These are phyloP conservation scores for Phorcus lineatus DNA, from an alignment of 2,888 invertebrate species.

Conservation along the genomic window DNA sequence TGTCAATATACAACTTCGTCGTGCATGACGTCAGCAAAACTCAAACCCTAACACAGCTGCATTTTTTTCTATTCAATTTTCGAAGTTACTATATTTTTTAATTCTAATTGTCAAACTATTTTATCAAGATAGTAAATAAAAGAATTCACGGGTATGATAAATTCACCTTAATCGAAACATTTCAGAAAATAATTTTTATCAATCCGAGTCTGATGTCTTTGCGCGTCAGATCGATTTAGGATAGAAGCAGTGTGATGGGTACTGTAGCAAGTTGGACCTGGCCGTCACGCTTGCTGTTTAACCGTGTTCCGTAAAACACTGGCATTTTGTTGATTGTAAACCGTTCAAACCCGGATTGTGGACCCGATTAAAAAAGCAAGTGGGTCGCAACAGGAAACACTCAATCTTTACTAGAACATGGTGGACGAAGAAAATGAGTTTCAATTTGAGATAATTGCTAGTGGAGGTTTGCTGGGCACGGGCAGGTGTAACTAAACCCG, in stretches of 20 bases:
- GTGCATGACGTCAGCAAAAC: not conserved
- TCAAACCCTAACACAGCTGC: too few species aligned
- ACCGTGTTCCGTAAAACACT: constrained; percentile 6
- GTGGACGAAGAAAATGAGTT: constrained; percentile 37
- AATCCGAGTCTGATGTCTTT: too few species aligned
- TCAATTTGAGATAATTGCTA: constrained; percentile 41
- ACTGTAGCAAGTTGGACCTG: too few species aligned
- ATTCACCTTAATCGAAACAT: too few species aligned
- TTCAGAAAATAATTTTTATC: too few species aligned
- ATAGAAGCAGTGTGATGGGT: too few species aligned
- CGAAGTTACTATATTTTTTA: too few species aligned
- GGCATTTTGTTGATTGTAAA: constrained; percentile 2
- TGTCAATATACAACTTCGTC: constrained; percentile 32
- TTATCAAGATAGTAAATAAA: too few species aligned
- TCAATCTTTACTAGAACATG: constrained; percentile 34
- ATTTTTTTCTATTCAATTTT: too few species aligned
- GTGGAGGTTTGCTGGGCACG: constrained; percentile 28
- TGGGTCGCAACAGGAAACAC: constrained; percentile 32
- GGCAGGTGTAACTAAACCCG: constrained; percentile 29
- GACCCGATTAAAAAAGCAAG: constrained; percentile 20
- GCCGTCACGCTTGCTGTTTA: not conserved
- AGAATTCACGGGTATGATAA: too few species aligned
- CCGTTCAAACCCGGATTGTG: constrained; percentile 9
- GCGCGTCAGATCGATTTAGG: too few species aligned
- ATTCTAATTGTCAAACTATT: too few species aligned